phyloP scores from a whole-genome alignment of 2,888 invertebrate species.

The Hecatera dysodea region DNA sequence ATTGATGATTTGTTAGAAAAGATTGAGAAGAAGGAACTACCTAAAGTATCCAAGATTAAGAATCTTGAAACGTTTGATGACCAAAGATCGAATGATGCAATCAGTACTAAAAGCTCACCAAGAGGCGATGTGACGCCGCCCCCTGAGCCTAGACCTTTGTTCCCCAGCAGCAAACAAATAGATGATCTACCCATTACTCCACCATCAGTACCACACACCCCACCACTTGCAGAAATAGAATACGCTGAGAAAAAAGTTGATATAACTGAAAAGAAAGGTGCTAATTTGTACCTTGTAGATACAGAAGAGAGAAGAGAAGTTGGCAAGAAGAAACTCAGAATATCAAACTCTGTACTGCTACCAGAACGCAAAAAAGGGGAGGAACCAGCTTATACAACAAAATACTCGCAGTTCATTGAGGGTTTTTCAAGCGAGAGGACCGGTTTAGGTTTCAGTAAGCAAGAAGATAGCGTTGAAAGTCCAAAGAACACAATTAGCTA shows the following conservation, averaged over 20 bases:
- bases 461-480: conserved; percentile 71
- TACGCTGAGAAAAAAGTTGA: conserved; percentile 67
- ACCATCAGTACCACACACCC: conserved; percentile 64
- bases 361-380: conserved; percentile 80
- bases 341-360: conserved; percentile 86
- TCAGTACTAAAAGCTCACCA: conserved; percentile 75
- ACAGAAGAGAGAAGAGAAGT: conserved; percentile 73
- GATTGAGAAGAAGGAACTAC: conserved; percentile 85
- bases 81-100: conserved; percentile 64
- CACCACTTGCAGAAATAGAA: conserved; percentile 67
- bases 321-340: conserved; percentile 83
- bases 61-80: conserved; percentile 74
- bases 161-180: conserved; percentile 76
- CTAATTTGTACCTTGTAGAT: conserved; percentile 82
- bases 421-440: conserved; percentile 86
- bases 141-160: conserved; percentile 73
- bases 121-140: conserved; percentile 72
- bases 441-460: conserved; percentile 87
- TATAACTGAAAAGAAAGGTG: conserved; percentile 78
- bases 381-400: conserved; percentile 84
- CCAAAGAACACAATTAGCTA: conserved; percentile 83
- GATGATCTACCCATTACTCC: conserved; percentile 70
- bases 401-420: conserved; percentile 87
- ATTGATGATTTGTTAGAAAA: conserved; percentile 85
- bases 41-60: conserved; percentile 76